Percentiles rank a stretch among this genome's conserved stretches.
These are phyloP conservation scores for Torymus texanus DNA, from an alignment of 2,888 invertebrate species.

Conservation along the genomic window DNA sequence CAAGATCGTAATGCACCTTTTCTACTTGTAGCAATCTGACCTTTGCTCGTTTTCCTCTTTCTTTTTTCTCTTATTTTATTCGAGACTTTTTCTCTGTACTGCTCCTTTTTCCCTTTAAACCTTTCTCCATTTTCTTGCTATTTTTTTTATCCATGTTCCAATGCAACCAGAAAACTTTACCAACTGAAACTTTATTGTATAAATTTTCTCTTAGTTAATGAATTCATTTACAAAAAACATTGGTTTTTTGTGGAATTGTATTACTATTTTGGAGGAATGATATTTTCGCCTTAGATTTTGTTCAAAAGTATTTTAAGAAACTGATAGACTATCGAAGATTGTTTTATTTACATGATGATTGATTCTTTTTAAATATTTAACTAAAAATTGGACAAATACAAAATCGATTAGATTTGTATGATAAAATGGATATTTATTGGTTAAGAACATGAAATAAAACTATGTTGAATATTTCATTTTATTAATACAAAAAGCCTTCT, in stretches of 20 bases:
- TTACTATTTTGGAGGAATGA: no score
- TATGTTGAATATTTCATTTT: slow-evolving; percentile 35
- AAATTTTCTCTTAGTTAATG: slow-evolving; percentile 34
- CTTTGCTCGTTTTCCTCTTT: background rate
- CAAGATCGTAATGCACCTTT: slow-evolving; percentile 24
- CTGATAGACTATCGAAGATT: no score
- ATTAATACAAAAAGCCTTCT: slow-evolving; percentile 39
- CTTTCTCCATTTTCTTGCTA: slow-evolving; percentile 38
- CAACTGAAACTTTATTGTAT: slow-evolving; percentile 9
- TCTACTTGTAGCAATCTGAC: slow-evolving; percentile 12
- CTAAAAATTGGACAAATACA: no score
- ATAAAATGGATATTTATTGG: no score
- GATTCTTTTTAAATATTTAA: no score
- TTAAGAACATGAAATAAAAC: no score
- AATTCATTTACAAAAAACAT: slow-evolving; percentile 50
- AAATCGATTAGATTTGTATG: no score
- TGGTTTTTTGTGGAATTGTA: background rate
- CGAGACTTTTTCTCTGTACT: background rate
- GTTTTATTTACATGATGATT: no score
- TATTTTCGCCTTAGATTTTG: no score
- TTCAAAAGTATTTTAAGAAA: no score
- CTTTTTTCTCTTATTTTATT: slow-evolving; percentile 32
- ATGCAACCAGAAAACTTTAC: slow-evolving; percentile 6
- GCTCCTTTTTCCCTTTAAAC: slow-evolving; percentile 28
- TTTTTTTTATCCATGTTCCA: background rate